phyloP scores from a whole-genome alignment of 2,888 invertebrate species.

The Glyphotaelius pellucidus region DNA sequence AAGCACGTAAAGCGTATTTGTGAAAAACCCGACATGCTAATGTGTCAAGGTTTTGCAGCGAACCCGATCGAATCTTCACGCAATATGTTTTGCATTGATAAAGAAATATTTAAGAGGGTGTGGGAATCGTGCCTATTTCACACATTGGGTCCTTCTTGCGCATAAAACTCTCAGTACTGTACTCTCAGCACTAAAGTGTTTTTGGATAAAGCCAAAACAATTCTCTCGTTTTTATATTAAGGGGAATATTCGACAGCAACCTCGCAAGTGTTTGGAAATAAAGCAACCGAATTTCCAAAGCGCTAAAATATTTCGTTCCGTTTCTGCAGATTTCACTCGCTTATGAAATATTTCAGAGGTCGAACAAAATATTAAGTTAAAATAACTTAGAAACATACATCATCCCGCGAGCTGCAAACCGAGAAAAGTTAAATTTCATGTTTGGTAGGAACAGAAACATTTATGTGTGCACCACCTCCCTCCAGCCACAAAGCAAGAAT shows the following conservation, averaged over 20 bases:
- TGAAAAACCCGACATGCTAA: background rate
- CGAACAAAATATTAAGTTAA: background rate
- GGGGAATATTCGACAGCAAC: background rate
- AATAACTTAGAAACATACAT: background rate
- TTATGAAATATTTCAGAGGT: background rate
- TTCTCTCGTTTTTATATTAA: background rate
- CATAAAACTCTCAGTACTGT: too few relatives aligned
- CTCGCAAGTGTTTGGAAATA: background rate
- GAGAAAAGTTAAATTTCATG: background rate
- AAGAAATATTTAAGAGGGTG: background rate
- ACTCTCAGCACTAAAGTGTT: background rate
- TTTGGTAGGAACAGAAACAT: background rate
- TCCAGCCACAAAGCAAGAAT: background rate
- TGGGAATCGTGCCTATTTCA: background rate
- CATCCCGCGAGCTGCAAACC: background rate
- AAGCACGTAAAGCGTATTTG: background rate
- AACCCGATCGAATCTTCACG: background rate
- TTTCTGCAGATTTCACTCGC: background rate
- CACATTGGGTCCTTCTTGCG: background rate
- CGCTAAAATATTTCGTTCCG: background rate
- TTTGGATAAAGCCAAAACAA: background rate
- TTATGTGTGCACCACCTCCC: background rate
- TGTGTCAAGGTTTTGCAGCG: background rate
- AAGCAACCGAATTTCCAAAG: background rate
- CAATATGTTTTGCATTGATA: constrained; percentile 5